Evolutionary conservation across 2,797 vertebrate genomes (phyloP).

Genomic region (Mastacembelus armatus): DNA sequence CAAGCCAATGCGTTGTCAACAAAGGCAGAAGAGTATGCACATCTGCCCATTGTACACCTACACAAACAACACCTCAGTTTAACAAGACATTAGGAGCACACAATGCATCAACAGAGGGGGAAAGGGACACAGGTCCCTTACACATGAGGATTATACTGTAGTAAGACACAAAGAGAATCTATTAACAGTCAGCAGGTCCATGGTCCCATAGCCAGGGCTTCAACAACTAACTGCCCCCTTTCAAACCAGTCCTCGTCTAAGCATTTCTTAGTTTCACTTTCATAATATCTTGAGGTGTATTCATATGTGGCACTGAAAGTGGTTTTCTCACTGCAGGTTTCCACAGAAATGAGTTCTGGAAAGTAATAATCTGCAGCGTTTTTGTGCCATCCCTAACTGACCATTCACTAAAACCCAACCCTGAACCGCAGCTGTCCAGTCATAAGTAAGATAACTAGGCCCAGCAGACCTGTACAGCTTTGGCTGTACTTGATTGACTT

Average conservation of each 20-base stretch:
- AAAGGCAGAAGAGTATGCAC: slow-evolving; percentile 68
- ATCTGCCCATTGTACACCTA: slow-evolving; percentile 71
- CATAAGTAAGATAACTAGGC: not conserved
- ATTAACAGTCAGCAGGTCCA: slow-evolving; percentile 81
- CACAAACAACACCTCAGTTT: slow-evolving; percentile 74
- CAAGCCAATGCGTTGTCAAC: slow-evolving; percentile 63
- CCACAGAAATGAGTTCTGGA: slow-evolving; percentile 48
- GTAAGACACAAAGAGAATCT: slow-evolving; percentile 72
- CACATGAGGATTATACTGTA: slow-evolving; percentile 69
- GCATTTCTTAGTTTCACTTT: slow-evolving; percentile 43
- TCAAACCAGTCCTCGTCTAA: slow-evolving; percentile 41
- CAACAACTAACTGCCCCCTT: slow-evolving; percentile 41
- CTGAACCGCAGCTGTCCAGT: too few species aligned
- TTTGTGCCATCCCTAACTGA: slow-evolving; percentile 4
- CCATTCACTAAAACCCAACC: not conserved
- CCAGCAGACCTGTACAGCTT: slow-evolving; percentile 14
- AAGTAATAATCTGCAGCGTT: slow-evolving; percentile 46
- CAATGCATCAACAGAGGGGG: slow-evolving; percentile 60
- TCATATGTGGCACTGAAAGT: slow-evolving; percentile 26
- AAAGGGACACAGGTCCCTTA: slow-evolving; percentile 41
- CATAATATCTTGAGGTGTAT: slow-evolving; percentile 45
- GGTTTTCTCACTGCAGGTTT: slow-evolving; percentile 30
- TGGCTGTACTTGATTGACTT: too few species aligned
- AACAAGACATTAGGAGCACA: slow-evolving; percentile 74
- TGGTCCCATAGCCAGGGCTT: slow-evolving; percentile 69